Conservation (phyloP, 2,797 vertebrate genomes). For the Myotis findleyi region DNA sequence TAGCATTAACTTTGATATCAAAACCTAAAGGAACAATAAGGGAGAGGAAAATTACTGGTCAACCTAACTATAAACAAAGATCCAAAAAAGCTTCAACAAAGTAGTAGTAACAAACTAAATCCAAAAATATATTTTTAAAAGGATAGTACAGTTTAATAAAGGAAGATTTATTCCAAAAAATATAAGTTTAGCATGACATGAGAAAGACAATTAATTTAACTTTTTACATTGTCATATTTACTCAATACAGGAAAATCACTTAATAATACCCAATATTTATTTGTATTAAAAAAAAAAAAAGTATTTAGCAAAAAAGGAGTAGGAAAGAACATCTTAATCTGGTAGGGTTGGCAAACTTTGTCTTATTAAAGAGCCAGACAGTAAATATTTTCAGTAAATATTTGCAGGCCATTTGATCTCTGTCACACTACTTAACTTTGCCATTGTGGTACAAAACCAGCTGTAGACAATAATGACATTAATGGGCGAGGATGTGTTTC, state of each 20-base stretch:
- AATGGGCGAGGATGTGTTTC: neutral
- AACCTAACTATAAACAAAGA: constrained; percentile 40
- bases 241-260: constrained; percentile 14
- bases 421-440: neutral
- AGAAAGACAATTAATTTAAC: constrained; percentile 16
- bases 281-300: neutral
- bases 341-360: neutral
- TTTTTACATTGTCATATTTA: neutral
- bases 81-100: constrained; percentile 36
- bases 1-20: neutral
- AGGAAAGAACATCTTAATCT: constrained; percentile 21
- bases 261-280: constrained; percentile 3
- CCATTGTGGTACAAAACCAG: neutral
- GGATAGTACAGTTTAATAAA: neutral
- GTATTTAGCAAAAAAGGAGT: neutral
- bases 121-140: constrained; percentile 20
- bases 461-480: neutral
- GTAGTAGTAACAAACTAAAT: neutral
- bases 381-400: neutral
- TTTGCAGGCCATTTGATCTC: neutral
- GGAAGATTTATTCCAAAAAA: neutral
- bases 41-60: neutral
- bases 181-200: neutral
- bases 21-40: constrained; percentile 27
- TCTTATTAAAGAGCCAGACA: neutral